phyloP scores from a whole-genome alignment of 64 coral and sea anemone species.

The Platygyra sinensis region DNA sequence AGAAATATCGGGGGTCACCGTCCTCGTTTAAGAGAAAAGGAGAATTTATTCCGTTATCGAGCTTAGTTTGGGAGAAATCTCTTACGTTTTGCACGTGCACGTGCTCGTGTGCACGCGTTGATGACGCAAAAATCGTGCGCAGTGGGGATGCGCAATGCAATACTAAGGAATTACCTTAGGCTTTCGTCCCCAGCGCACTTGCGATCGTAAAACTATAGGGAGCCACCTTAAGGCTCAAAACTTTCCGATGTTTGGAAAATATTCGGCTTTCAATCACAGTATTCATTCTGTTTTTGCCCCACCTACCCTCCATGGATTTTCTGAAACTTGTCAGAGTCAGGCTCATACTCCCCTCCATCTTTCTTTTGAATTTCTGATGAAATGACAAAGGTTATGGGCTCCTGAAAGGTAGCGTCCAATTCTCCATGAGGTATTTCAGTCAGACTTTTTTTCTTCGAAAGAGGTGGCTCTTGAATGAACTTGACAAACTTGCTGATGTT shows the following conservation, averaged over 20 bases:
- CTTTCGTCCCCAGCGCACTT: too few relatives aligned
- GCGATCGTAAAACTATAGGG: too few relatives aligned
- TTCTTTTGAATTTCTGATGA: conserved; percentile 13
- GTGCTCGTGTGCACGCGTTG: too few relatives aligned
- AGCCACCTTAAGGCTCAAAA: not conserved
- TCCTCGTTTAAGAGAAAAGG: too few relatives aligned
- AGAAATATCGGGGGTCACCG: too few relatives aligned
- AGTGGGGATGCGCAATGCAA: too few relatives aligned
- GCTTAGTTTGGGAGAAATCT: too few relatives aligned
- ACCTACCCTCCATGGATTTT: not conserved
- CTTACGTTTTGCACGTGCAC: too few relatives aligned
- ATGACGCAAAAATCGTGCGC: too few relatives aligned
- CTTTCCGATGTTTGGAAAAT: conserved; percentile 40
- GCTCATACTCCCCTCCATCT: conserved; percentile 17
- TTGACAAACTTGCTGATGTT: conserved; percentile 39
- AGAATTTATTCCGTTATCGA: too few relatives aligned
- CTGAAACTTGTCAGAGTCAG: conserved; percentile 24
- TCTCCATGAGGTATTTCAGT: conserved; percentile 22
- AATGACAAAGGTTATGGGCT: too few relatives aligned
- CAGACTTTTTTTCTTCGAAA: not conserved
- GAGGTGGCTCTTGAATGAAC: conserved; percentile 31
- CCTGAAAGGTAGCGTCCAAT: conserved; percentile 12
- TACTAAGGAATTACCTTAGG: too few relatives aligned
- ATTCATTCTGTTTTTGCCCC: conserved; percentile 18
- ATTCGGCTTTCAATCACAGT: conserved; percentile 9